These are phyloP conservation scores for Urocyon cinereoargenteus DNA, from an alignment of 2,797 vertebrate species.

Conservation along the genomic window DNA sequence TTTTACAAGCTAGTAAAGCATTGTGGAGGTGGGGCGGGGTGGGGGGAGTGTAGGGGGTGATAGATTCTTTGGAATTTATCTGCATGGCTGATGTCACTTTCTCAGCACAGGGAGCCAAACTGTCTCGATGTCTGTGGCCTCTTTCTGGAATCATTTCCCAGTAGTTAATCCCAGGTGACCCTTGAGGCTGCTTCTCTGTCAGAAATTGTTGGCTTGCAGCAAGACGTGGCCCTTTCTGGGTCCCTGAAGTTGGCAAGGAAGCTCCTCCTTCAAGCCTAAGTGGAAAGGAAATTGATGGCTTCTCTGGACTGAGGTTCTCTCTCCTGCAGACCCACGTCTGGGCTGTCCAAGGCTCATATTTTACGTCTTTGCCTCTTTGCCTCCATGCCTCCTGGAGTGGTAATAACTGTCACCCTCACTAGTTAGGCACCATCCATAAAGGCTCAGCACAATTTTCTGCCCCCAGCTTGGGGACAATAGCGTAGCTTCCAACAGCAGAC, in stretches of 20 bases:
- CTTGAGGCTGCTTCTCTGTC: conserved; percentile 51
- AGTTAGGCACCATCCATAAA: not conserved
- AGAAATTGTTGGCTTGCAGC: conserved; percentile 31
- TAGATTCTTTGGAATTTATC: conserved; percentile 77
- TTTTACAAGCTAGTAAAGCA: conserved; percentile 76
- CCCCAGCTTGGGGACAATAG: no score
- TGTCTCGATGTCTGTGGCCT: conserved; percentile 61
- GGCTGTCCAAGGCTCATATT: not conserved
- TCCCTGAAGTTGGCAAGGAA: not conserved
- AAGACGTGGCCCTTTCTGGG: not conserved
- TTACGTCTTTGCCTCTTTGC: not conserved
- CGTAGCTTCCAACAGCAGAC: not conserved
- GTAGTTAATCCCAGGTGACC: conserved; percentile 62
- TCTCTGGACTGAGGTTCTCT: not conserved
- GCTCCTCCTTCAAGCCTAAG: not conserved
- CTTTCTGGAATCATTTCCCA: conserved; percentile 58
- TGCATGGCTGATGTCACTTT: conserved; percentile 69
- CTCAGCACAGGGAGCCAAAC: conserved; percentile 55
- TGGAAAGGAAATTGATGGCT: conserved; percentile 1
- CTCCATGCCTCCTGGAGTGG: not conserved
- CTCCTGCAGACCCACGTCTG: not conserved
- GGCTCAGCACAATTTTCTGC: not conserved
- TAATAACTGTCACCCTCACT: no score
- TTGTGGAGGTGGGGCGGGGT: not conserved
- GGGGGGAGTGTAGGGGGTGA: not conserved